A percentile compares a stretch with the other conserved stretches of the same genome.
These are phyloP conservation scores for Spodoptera littoralis DNA, from an alignment of 2,888 invertebrate genomes.

Conservation along the genomic window DNA sequence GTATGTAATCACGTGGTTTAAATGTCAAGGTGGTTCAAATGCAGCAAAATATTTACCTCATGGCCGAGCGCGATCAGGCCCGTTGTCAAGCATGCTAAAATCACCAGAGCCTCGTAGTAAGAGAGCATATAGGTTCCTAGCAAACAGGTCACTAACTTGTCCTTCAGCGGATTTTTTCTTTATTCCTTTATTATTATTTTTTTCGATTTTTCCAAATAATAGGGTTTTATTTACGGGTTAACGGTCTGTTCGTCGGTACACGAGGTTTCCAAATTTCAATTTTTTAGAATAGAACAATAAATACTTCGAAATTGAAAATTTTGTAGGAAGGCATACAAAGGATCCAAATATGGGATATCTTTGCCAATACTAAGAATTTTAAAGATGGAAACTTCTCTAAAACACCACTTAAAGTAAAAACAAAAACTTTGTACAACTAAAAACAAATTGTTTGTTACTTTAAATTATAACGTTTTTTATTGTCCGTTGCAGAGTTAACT, in stretches of 20 bases:
- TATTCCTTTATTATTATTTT: neutral
- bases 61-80: constrained; percentile 74
- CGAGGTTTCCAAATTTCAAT: constrained; percentile 22
- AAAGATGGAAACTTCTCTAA: constrained; percentile 31
- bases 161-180: constrained; percentile 3
- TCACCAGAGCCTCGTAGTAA: constrained; percentile 74
- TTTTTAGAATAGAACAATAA: constrained; percentile 24
- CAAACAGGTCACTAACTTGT: constrained; percentile 6
- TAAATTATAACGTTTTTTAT: constrained; percentile 9
- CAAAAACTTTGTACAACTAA: constrained; percentile 17
- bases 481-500: constrained; percentile 29
- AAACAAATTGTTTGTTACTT: constrained; percentile 29
- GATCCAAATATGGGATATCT: constrained; percentile 20
- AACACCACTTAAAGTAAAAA: constrained; percentile 33
- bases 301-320: neutral
- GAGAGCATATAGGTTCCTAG: constrained; percentile 70
- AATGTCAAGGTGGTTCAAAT: constrained; percentile 5
- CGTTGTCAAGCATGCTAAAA: constrained; percentile 80
- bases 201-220: neutral
- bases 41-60: constrained; percentile 62
- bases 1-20: too few species aligned
- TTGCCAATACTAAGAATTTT: constrained; percentile 51
- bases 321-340: constrained; percentile 15
- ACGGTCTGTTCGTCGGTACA: constrained; percentile 11
- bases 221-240: too few species aligned